A percentile compares a stretch with the other conserved stretches of the same genome.
Conservation (phyloP, 2,888 invertebrate genomes). For the Conops quadrifasciatus region DNA sequence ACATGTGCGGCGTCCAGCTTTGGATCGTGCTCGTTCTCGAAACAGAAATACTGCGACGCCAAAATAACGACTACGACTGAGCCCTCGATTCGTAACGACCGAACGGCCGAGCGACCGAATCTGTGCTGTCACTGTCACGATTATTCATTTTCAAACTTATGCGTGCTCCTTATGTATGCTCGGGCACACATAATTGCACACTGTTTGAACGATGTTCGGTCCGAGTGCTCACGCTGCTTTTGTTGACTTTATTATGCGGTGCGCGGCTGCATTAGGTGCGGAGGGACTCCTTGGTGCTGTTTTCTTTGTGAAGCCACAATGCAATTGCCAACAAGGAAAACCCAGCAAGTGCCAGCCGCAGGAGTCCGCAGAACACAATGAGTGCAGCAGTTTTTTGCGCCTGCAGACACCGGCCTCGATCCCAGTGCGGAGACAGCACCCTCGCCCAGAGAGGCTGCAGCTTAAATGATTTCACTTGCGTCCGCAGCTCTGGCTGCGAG, state of each 20-base stretch:
- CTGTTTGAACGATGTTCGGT: constrained; percentile 43
- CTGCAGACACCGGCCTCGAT: background rate
- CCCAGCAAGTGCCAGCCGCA: constrained; percentile 29
- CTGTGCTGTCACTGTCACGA: constrained; percentile 62
- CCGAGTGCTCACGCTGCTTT: constrained; percentile 35
- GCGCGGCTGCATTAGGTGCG: constrained; percentile 46
- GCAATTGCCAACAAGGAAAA: constrained; percentile 8
- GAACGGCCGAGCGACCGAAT: constrained; percentile 39
- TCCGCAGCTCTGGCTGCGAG: constrained; percentile 24
- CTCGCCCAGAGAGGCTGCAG: constrained; percentile 29
- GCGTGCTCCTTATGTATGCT: constrained; percentile 65
- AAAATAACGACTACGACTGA: constrained; percentile 9
- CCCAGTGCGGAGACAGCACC: constrained; percentile 2
- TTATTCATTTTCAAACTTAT: constrained; percentile 61
- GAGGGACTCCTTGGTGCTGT: constrained; percentile 47
- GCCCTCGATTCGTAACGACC: constrained; percentile 8
- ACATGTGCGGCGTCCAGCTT: no score
- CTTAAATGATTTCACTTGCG: constrained; percentile 30
- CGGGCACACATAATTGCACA: constrained; percentile 52
- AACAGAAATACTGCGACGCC: no score
- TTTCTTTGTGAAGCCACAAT: constrained; percentile 35
- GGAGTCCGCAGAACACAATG: constrained; percentile 4
- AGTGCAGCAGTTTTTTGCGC: constrained; percentile 28
- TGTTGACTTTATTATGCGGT: constrained; percentile 42
- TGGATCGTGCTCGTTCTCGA: no score